Base-by-base conservation (phyloP, 2,113 vertebrate species). In the Labeo catla region DNA sequence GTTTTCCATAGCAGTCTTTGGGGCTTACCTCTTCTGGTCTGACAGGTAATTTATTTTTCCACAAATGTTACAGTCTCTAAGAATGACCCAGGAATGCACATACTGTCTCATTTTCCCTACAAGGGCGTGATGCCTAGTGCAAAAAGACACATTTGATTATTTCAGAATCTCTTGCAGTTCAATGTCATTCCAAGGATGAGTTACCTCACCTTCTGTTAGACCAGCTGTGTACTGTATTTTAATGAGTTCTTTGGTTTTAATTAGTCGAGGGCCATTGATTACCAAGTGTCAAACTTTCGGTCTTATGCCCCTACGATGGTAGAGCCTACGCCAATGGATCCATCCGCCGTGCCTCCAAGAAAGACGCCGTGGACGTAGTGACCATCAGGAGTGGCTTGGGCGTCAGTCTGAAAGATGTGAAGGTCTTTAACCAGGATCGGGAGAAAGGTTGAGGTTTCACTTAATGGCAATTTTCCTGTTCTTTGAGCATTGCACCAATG, bases 1-100 rank as follows among this genome's bases (percentile, higher is more conserved):
- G 93, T 97, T 97, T 93, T 97, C 97, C 83, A 93, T 97, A 15
- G 93, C 96, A 0, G 96, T 97, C 94, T 97, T 96, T 76, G 96
- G 96, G 91, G 94, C 96, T 93, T 97, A 97, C 94, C 96, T 97
- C 95, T 97, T 96, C 95, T 97, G 97, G 97, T 95, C 96, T 96
- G 97, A 97, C 96, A 97, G 97, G 97, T 97, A 96, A 96, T 96
- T 97, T 96, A 95, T 95, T 96, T 96, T 94, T 94, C 92, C 92
- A 91, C 94, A 93, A 95, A 92, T 91, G 91, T 93, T 95, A 90
- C 89, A 94, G 92, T 90, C 92, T 94, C 90, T 74, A 81, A 21
- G 81, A 94, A 91, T 90, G 91, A 93, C 87, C 54, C 34, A 63
- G 61, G 77, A 80, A 77, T 59, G 34, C 50, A 73, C 36, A 84